Percentiles rank a stretch among this genome's conserved stretches.
These are phyloP conservation scores for Oscheius onirici DNA, from an alignment of 2,888 invertebrate genomes.

Conservation along the genomic window DNA sequence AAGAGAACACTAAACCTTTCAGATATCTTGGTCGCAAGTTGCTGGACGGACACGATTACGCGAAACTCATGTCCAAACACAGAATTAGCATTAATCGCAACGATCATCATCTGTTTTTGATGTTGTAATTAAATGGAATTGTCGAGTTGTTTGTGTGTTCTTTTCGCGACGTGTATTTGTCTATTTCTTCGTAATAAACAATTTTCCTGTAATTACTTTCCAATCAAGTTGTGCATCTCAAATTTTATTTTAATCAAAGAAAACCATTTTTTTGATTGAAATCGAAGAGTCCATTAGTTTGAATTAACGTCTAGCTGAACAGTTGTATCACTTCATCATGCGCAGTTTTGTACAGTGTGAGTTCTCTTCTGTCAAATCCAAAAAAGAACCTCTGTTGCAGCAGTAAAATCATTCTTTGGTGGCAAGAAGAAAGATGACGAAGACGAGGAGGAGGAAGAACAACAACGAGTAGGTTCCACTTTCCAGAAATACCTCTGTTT, in stretches of 20 bases:
- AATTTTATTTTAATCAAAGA: too few species aligned
- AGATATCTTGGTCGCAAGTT: conserved; percentile 58
- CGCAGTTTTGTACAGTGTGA: conserved; percentile 15
- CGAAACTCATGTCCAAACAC: conserved; percentile 48
- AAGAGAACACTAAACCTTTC: not conserved
- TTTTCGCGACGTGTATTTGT: not conserved
- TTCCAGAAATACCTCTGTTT: not conserved
- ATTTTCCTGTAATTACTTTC: too few species aligned
- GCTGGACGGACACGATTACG: conserved; percentile 58
- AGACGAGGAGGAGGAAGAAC: not conserved
- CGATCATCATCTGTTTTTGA: conserved; percentile 52
- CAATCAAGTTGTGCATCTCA: too few species aligned
- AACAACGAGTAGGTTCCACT: not conserved
- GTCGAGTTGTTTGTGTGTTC: not conserved
- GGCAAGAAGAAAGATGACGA: conserved; percentile 8
- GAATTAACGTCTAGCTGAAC: not conserved
- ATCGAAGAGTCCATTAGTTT: not conserved
- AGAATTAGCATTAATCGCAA: conserved; percentile 56
- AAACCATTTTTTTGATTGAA: too few species aligned
- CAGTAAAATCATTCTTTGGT: conserved; percentile 7
- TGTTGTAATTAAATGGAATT: conserved; percentile 32
- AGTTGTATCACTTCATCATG: conserved; percentile 7
- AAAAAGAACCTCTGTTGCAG: not conserved
- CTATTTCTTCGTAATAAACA: too few species aligned
- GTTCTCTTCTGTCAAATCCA: not conserved